Base-by-base conservation (phyloP, 2,113 vertebrate genomes). In the Empidonax alnorum region DNA sequence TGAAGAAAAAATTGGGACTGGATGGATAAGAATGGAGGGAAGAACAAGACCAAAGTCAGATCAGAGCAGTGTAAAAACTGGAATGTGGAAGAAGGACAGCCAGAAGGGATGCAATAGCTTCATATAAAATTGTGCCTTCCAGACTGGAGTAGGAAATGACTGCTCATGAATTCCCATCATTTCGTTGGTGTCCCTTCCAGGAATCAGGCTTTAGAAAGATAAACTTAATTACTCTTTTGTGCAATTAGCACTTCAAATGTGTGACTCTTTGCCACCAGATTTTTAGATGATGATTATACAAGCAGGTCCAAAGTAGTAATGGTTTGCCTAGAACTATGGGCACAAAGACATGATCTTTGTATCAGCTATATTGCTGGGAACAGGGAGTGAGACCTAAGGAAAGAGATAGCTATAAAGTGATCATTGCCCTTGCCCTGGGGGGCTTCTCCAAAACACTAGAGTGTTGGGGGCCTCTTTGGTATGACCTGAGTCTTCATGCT, bases 51-150 rank as follows among this genome's bases (percentile, higher is more conserved):
- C 21, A 10, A 76, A 63, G 19, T 47, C 42, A 88, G 33, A 47
- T 72, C 23, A 72, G 16, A 76, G 27, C 42, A 52, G 33, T 35
- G 17, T 41, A 14, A 79, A 73, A 41, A 28, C 1, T n/a, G 12
- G 3, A 15, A 3, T 47, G 7, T 76, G 41, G 75, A 86, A 67
- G 15, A 82, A 44, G 78, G 17, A 22, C 31, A 63, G 33, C 39
- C 1, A 0, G 7, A 21, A 72, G 44, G 47, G 21, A 31, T 75
- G 37, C 0, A 0, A 33, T 33, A 50, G 18, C 37, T 85, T 59
- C 16, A 7, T 42, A 11, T 28, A 50, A 59, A 90, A 42, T 42
- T n/a, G 13, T 84, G 61, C 33, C 55, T 81, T 0, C 0, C 12
- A 27, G 69, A 42, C 33, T 72, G 30, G 22, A 75, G 30, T 47